phyloP scores from a whole-genome alignment of 2,797 vertebrate species.

The Alectoris magna region DNA sequence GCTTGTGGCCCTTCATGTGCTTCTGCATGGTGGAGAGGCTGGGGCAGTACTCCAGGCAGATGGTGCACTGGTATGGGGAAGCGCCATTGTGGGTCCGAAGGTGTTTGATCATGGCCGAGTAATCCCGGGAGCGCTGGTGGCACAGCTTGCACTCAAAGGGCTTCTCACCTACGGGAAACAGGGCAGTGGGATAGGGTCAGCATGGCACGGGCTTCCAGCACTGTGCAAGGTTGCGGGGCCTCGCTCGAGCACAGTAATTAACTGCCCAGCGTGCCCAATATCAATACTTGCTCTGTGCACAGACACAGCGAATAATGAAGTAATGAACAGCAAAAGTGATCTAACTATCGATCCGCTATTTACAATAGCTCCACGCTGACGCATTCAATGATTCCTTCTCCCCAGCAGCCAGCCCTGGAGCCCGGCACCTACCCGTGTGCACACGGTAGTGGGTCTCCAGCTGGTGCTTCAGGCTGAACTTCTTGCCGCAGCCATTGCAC shows the following conservation, averaged over 20 bases:
- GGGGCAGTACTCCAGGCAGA: conserved; percentile 99
- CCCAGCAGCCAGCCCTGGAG: conserved; percentile 81
- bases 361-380: conserved; percentile 78
- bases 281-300: conserved; percentile 64
- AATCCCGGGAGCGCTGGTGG: conserved; percentile 97
- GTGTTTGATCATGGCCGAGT: conserved; percentile 99
- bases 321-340: conserved; percentile 89
- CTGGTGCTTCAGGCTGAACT: conserved; percentile 99
- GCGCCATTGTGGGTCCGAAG: conserved; percentile 98
- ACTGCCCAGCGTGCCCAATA: conserved; percentile 45
- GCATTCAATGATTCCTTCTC: not conserved
- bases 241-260: conserved; percentile 59
- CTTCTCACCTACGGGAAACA: conserved; percentile 89
- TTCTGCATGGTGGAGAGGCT: conserved; percentile 99
- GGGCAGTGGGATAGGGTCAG: not conserved
- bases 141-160: conserved; percentile 99
- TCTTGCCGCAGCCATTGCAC: conserved; percentile 98
- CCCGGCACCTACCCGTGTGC: conserved; percentile 87
- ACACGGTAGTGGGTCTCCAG: conserved; percentile 99
- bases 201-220: not conserved
- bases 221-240: not conserved
- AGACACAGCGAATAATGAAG: conserved; percentile 83
- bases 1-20: conserved; percentile 99
- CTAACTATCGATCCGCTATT: conserved; percentile 85
- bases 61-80: conserved; percentile 98